These are phyloP conservation scores for Drosophila emarginata DNA, from an alignment of 2,888 invertebrate species.

Conservation along the genomic window DNA sequence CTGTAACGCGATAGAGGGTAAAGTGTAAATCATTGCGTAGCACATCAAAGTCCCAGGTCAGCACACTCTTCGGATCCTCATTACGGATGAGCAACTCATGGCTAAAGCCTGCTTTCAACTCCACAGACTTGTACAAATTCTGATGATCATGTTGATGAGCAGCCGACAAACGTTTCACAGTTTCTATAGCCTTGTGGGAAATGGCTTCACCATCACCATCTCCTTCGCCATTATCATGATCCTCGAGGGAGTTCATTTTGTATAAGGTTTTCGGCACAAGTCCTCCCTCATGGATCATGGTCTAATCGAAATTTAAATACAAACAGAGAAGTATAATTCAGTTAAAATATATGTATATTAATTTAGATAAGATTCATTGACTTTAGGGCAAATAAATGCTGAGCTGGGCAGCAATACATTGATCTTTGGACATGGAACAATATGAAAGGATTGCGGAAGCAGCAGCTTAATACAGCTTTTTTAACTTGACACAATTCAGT, in stretches of 20 bases:
- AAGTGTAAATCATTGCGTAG: slow-evolving; percentile 94
- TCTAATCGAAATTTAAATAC: slow-evolving; percentile 83
- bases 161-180: slow-evolving; percentile 55
- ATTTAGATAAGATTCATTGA: not conserved
- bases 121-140: slow-evolving; percentile 81
- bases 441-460: slow-evolving; percentile 13
- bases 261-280: slow-evolving; percentile 94
- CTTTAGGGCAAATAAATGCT: not conserved
- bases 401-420: not conserved
- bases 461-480: slow-evolving; percentile 3
- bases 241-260: slow-evolving; percentile 84
- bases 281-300: slow-evolving; percentile 92
- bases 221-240: slow-evolving; percentile 52
- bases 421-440: slow-evolving; percentile 8
- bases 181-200: not conserved
- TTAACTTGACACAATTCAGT: slow-evolving; percentile 3
- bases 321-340: not conserved
- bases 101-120: slow-evolving; percentile 84
- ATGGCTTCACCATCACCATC: slow-evolving; percentile 9
- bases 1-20: slow-evolving; percentile 85
- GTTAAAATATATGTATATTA: not conserved
- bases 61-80: slow-evolving; percentile 92
- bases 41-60: slow-evolving; percentile 98
- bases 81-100: slow-evolving; percentile 91
- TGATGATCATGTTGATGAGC: slow-evolving; percentile 75